A percentile compares a stretch with the other conserved stretches of the same genome.
Conservation (phyloP, 2,113 vertebrate species). For the Atlantisia rogersi region DNA sequence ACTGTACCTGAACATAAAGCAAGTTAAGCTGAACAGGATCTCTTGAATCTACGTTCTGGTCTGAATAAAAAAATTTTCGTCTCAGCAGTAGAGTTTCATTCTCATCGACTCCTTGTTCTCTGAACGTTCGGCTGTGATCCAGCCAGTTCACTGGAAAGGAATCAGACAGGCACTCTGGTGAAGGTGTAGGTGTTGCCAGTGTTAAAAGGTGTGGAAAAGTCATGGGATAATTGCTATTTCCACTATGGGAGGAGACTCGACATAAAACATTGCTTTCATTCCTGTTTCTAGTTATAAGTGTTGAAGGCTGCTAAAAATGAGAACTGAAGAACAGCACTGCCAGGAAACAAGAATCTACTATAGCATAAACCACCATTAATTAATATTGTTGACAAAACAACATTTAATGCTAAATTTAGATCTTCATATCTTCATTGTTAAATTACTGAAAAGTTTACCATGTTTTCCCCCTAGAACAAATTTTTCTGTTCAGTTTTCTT, state of each 20-base stretch:
- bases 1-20: conserved; percentile 94
- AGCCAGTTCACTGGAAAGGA: conserved; percentile 92
- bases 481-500: background rate
- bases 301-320: background rate
- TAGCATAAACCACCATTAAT: background rate
- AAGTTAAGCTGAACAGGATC: conserved; percentile 98
- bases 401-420: background rate
- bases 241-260: background rate
- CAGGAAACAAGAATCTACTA: background rate
- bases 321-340: background rate
- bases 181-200: background rate
- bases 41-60: conserved; percentile 97
- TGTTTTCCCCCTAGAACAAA: background rate
- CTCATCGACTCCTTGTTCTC: conserved; percentile 97
- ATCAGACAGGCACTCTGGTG: background rate
- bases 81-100: conserved; percentile 91
- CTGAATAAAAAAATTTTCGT: conserved; percentile 98
- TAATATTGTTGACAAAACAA: background rate
- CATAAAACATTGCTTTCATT: background rate
- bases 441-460: background rate
- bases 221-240: background rate
- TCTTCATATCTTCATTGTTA: background rate
- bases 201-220: background rate
- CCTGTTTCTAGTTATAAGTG: background rate
- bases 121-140: conserved; percentile 95